phyloP scores from a whole-genome alignment of 1,140 invertebrate species.

The Zaprionus gabonicus region DNA sequence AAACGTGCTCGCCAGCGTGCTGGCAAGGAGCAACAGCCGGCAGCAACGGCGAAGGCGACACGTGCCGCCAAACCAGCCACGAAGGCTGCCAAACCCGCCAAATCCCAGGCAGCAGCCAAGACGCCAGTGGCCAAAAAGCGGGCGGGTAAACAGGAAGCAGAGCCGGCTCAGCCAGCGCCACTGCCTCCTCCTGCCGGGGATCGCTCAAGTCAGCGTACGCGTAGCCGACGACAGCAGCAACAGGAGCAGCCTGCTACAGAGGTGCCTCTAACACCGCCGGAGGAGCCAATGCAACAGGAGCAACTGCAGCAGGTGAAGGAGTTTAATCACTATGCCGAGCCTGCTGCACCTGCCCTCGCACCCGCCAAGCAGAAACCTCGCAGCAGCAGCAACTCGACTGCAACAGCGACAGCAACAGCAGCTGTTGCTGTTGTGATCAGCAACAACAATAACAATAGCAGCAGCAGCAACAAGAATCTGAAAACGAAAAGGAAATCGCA shows the following conservation, averaged over 20 bases:
- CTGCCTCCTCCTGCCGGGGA: not conserved
- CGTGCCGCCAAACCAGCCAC: constrained; percentile 19
- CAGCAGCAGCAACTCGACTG: not conserved
- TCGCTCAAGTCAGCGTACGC: constrained; percentile 33
- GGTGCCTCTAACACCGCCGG: not conserved
- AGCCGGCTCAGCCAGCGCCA: not conserved
- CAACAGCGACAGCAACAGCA: constrained; percentile 12
- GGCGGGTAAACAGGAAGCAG: constrained; percentile 19
- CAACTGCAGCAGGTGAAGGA: not conserved
- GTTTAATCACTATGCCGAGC: constrained; percentile 21
- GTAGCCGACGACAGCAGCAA: constrained; percentile 27
- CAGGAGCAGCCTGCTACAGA: constrained; percentile 2
- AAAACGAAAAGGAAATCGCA: constrained; percentile 74
- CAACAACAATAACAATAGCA: constrained; percentile 66
- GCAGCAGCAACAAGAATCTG: constrained; percentile 68
- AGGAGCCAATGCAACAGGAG: not conserved
- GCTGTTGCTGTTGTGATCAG: constrained; percentile 9
- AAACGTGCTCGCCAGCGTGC: constrained; percentile 31
- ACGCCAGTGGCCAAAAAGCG: constrained; percentile 3
- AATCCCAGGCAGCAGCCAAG: not conserved
- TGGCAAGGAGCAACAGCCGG: not conserved
- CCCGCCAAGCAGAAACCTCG: constrained; percentile 6
- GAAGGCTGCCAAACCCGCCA: constrained; percentile 4
- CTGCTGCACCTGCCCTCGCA: constrained; percentile 16
- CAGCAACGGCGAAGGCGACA: constrained; percentile 4